Evolutionary conservation across 2,797 vertebrate genomes (phyloP).

Genomic region (Lagodon rhomboides): DNA sequence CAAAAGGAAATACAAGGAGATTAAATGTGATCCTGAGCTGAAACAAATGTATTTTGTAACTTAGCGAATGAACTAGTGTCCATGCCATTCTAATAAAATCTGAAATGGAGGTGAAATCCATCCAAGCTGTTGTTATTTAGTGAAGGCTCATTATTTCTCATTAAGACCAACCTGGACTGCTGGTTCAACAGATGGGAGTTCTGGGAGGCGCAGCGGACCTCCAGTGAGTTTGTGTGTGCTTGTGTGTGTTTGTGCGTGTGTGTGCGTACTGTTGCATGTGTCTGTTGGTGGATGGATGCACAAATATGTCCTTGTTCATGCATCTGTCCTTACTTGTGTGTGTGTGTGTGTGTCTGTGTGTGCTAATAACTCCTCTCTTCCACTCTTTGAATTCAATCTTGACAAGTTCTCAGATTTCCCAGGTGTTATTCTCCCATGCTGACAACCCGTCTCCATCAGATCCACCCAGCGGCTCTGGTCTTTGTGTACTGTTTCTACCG

Average conservation of each 20-base stretch:
- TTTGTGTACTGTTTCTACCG: not conserved
- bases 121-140: conserved; percentile 78
- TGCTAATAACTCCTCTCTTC: not conserved
- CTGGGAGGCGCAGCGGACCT: conserved; percentile 62
- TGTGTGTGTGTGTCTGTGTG: not conserved
- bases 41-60: conserved; percentile 53
- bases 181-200: conserved; percentile 79
- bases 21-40: conserved; percentile 4
- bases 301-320: conserved; percentile 50
- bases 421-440: conserved; percentile 22
- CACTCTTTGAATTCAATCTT: not conserved
- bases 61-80: conserved; percentile 34
- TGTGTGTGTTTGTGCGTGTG: conserved; percentile 20
- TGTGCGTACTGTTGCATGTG: not conserved
- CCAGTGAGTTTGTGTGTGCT: conserved; percentile 35
- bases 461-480: not conserved
- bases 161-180: conserved; percentile 79
- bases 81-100: conserved; percentile 66
- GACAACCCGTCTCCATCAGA: conserved; percentile 10
- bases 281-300: not conserved
- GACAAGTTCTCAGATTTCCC: conserved; percentile 10
- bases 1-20: not conserved
- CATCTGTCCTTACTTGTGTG: conserved; percentile 19
- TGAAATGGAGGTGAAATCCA: conserved; percentile 68
- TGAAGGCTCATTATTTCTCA: conserved; percentile 83